Evolutionary conservation across 2,888 invertebrate species (phyloP), one percentile per base, ranked within the genome.

Genomic region (Geophilus truncorum): DNA sequence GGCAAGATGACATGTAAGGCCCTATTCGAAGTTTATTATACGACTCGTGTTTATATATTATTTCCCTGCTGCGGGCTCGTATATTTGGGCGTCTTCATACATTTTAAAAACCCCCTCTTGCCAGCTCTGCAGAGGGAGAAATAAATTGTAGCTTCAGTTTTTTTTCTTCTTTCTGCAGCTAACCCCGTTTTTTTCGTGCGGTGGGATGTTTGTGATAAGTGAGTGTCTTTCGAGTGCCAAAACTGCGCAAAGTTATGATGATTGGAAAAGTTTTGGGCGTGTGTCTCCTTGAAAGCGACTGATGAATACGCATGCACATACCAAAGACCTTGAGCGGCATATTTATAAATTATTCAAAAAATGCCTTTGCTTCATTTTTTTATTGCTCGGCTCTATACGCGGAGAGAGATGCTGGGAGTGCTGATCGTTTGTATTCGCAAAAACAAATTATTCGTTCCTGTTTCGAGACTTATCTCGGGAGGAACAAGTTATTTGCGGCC

Each of bases 211-310:
- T 28, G 70, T 70, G 70, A 70, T 70, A 70, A 70, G 70, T 70
- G 70, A 70, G 70, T 70, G 70, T 70, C 70, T 70, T 51, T 70
- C 70, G 70, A 70, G 70, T 70, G 70, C 70, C 70, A 70, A 70
- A 70, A 25, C 70, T 70, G 28, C 28, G 25, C 70, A 70, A 62
- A 70, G 70, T 70, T 70, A 70, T 70, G 70, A 70, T 70, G 70
- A 70, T 70, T 70, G 70, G 70, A 70, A 70, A 70, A 70, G 70
- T 70, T 70, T 70, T 70, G 70, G 70, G 70, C 70, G 70, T 70
- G n/a, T 70, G 70, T 70, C 70, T 70, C 70, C 70, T 70, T 70
- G 70, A 70, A 21, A 40, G 7, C 5, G 4, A 10, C 70, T 70
- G 70, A 70, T 70, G 70, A 70, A 70, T 70, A 70, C 70, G 70